Evolutionary conservation across 2,113 vertebrate species (phyloP).

Genomic region (Trachemys scripta): DNA sequence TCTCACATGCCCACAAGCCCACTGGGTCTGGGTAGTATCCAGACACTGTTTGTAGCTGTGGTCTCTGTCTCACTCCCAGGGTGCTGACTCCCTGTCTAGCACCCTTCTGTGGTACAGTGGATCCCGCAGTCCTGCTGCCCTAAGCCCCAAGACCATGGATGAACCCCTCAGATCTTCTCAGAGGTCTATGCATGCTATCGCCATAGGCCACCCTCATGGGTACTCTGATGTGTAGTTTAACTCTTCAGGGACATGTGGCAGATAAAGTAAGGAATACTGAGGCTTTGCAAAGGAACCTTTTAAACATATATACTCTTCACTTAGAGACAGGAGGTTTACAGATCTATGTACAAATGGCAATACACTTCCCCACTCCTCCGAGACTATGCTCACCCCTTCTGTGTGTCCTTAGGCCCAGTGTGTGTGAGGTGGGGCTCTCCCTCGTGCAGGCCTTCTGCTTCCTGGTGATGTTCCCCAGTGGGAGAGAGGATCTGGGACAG

Average conservation of each 20-base stretch:
- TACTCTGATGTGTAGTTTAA: background rate
- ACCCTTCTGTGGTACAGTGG: background rate
- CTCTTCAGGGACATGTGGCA: background rate
- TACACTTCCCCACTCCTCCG: too few relatives aligned
- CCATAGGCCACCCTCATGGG: background rate
- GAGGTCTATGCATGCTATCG: background rate
- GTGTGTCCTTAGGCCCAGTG: too few relatives aligned
- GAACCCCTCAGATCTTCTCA: rapidly evolving
- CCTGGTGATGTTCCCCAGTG: background rate
- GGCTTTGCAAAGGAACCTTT: background rate
- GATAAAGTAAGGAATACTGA: background rate
- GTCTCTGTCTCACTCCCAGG: rapidly evolving
- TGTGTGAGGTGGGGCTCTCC: background rate
- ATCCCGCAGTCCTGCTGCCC: background rate
- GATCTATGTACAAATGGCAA: background rate
- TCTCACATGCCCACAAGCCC: rapidly evolving
- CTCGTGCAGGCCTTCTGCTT: background rate
- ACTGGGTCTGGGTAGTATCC: background rate
- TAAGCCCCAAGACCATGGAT: rapidly evolving
- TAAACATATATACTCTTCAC: background rate
- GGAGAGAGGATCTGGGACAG: background rate
- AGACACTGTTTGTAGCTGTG: background rate
- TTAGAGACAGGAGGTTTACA: background rate
- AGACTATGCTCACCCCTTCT: background rate
- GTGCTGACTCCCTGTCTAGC: background rate